Evolutionary conservation across 2,797 vertebrate species (phyloP), one percentile per base, ranked within the genome.

Genomic region (Hypotaenidia okinawae): DNA sequence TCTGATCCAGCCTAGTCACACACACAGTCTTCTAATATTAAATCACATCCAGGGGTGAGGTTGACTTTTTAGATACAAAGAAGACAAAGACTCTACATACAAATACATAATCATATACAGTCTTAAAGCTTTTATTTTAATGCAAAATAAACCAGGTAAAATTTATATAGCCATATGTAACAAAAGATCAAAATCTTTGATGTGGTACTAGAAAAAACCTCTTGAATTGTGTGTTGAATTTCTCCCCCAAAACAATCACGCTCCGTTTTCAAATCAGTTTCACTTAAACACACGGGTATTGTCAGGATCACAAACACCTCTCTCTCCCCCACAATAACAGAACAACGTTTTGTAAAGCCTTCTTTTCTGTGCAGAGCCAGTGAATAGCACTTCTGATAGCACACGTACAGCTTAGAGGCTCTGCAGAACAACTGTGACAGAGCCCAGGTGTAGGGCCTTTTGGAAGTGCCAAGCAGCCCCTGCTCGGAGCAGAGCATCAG

Each of bases 41-140:
- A 75, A 92, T 70, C 35, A 57, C 54, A 66, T 41, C 67, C 57
- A 67, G 0, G 2, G 10, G 24, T 8, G 13, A 59, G 15, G 55
- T 68, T 68, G 47, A 52, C 61, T 83, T 92, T 30, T 32, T 43
- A 69, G 79, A 47, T 43, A 62, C 30, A 58, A 68, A 80, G 43
- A 67, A 77, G 32, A 68, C 45, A 90, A 95, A 95, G 49, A 86
- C 85, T 89, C 61, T 72, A 57, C 13, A 39, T 57, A 59, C 37
- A 85, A 84, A 73, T 28, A 30, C 64, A 83, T 82, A 81, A 57
- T 23, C 73, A 77, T 90, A 87, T 59, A 92, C 82, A 97, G 93
- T 96, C 94, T 95, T 93, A 94, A 97, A 97, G 97, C 96, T 94
- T 98, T 98, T 98, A 98, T 98, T 98, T 98, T 95, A 97, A 97